phyloP scores from a whole-genome alignment of 2,113 vertebrate species.

The Daphoenositta chrysoptera region DNA sequence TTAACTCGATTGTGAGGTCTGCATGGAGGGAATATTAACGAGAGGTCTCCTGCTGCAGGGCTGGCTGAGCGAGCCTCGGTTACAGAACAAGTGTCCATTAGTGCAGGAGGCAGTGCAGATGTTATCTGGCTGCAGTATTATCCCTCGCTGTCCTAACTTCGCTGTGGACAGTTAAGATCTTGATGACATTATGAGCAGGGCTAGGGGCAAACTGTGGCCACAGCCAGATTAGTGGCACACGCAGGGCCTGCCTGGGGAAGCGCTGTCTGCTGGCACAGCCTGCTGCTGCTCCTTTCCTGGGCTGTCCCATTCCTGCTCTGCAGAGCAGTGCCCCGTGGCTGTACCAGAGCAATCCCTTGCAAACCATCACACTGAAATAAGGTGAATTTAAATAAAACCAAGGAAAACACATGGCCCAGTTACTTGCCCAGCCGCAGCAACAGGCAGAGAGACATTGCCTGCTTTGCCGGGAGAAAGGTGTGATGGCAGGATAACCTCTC shows the following conservation, averaged over 20 bases:
- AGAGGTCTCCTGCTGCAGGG: slow-evolving; percentile 5
- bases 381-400: background rate
- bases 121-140: background rate
- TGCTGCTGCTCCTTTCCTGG: background rate
- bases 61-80: background rate
- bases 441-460: background rate
- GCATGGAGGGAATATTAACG: background rate
- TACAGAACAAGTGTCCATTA: slow-evolving; percentile 18
- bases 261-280: background rate
- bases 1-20: slow-evolving; percentile 18
- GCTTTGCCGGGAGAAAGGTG: background rate
- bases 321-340: fast-evolving
- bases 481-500: background rate
- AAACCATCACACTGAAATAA: background rate
- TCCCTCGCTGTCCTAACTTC: slow-evolving; percentile 14
- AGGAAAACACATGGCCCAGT: background rate
- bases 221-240: background rate
- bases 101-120: slow-evolving; percentile 35
- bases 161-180: slow-evolving; percentile 42
- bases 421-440: background rate
- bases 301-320: background rate
- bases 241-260: background rate
- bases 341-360: background rate
- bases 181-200: slow-evolving; percentile 26
- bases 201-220: slow-evolving; percentile 32